Evolutionary conservation across 2,113 vertebrate species (phyloP), one percentile per base, ranked within the genome.

Genomic region (Helogale parvula): DNA sequence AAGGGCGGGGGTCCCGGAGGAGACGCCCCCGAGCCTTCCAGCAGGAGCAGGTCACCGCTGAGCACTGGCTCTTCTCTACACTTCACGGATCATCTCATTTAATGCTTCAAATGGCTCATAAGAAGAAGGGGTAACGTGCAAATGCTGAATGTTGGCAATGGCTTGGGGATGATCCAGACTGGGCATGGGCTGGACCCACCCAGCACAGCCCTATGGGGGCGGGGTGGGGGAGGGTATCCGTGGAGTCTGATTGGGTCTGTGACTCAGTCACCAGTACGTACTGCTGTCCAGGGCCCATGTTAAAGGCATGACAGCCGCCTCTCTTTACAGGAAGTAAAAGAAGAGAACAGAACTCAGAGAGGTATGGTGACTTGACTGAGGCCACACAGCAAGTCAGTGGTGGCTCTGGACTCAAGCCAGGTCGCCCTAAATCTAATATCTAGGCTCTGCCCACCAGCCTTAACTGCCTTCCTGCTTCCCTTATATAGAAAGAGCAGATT

Each of bases 101-200:
- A 33, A 76, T 2, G 0, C 33, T 10, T 45, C 83, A 33, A 12
- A 27, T 5, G 45, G 19, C 21, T 25, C n/a, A 25, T 14, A 4
- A 68, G 74, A 68, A 3, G 7, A 38, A 8, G 0, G 35, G 23
- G 23, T 35, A 2, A 10, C 3, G 52, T 11, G 14, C 68, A 23
- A 41, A 38, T 17, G 23, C 21, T 5, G 35, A 1, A 21, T 23
- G 23, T 21, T 1, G 2, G 23, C n/a, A 66, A 33, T 21, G 63
- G n/a, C 13, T 27, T 1, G 2, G 92, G 16, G 4, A 2, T 13
- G 2, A 41, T 2, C 29, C 25, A 23, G 66, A 27, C 19, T 0
- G 3, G 35, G n/a, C 80, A 52, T 0, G 16, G 54, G 68, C 41
- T 7, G 19, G 9, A 50, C 35, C n/a, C 21, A 11, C 35, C 6